phyloP scores from a whole-genome alignment of 2,797 vertebrate genomes.

The Microctenopoma stevenorrisi region DNA sequence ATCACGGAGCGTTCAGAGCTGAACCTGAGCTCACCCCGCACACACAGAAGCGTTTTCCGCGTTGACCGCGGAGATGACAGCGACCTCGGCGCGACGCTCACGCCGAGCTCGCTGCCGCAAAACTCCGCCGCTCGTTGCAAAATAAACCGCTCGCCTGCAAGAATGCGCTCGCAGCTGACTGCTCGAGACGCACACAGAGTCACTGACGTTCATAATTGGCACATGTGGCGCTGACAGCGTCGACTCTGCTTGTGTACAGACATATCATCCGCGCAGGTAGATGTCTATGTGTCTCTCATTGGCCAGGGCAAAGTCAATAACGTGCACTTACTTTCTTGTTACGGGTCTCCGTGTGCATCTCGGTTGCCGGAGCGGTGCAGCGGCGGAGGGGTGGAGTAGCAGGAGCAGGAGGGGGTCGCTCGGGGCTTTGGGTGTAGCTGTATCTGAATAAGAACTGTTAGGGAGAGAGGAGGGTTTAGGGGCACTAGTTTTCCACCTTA shows the following conservation, averaged over 20 bases:
- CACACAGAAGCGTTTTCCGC: constrained; percentile 3
- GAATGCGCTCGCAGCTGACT: constrained; percentile 18
- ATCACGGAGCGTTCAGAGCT: constrained; percentile 59
- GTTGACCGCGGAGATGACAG: constrained; percentile 18
- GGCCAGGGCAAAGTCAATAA: constrained; percentile 64
- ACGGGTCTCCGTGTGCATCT: constrained; percentile 89
- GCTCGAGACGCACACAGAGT: not conserved
- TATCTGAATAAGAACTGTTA: constrained; percentile 71
- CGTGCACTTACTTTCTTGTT: constrained; percentile 88
- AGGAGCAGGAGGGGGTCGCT: constrained; percentile 71
- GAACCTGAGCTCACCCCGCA: constrained; percentile 60
- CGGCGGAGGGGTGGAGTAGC: constrained; percentile 80
- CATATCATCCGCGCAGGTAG: constrained; percentile 34
- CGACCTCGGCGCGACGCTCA: constrained; percentile 19
- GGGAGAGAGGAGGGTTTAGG: constrained; percentile 53
- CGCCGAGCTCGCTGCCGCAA: constrained; percentile 45
- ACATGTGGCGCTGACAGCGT: constrained; percentile 62
- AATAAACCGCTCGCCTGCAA: constrained; percentile 32
- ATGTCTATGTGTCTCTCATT: constrained; percentile 8
- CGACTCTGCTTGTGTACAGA: constrained; percentile 46
- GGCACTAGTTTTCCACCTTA: constrained; percentile 77
- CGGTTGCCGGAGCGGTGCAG: constrained; percentile 80
- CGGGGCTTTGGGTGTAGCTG: constrained; percentile 73
- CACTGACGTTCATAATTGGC: constrained; percentile 44
- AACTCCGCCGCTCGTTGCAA: constrained; percentile 48